Percentiles rank a stretch among this genome's conserved stretches.
Conservation (phyloP, 2,888 invertebrate genomes). For the Noctua janthina region DNA sequence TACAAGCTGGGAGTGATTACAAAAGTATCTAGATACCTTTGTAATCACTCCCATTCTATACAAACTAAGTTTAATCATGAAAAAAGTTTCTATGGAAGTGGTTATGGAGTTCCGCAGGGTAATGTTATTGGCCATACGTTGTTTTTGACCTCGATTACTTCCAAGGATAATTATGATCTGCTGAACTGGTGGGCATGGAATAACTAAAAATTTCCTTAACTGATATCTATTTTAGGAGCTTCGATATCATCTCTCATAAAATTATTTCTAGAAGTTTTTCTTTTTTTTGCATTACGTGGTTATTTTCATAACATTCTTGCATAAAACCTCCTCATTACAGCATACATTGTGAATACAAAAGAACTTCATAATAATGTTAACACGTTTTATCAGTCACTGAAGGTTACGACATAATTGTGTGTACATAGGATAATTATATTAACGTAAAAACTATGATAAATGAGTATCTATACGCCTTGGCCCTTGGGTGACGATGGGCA, state of each 20-base stretch:
- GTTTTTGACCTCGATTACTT: too few relatives aligned
- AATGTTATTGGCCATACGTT: not conserved
- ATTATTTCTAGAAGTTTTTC: not conserved
- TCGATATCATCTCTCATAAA: not conserved
- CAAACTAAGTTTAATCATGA: not conserved
- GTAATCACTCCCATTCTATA: not conserved
- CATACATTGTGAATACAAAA: constrained; percentile 45
- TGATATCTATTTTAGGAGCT: not conserved
- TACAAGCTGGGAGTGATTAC: too few relatives aligned
- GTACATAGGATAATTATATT: constrained; percentile 39
- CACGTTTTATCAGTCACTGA: constrained; percentile 51
- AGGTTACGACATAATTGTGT: constrained; percentile 48
- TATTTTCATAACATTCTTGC: constrained; percentile 24
- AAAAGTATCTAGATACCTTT: too few relatives aligned
- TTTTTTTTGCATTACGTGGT: constrained; percentile 3
- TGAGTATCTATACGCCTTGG: constrained; percentile 45
- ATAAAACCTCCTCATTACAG: constrained; percentile 30
- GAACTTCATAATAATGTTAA: constrained; percentile 47
- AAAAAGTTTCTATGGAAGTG: not conserved
- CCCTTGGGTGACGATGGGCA: constrained; percentile 40
- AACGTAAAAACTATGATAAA: constrained; percentile 51
- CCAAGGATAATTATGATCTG: too few relatives aligned
- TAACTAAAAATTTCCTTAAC: not conserved
- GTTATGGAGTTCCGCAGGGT: constrained; percentile 3
- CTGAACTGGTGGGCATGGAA: not conserved